Evolutionary conservation across 2,888 invertebrate species (phyloP).

Genomic region (Heliconius erato): DNA sequence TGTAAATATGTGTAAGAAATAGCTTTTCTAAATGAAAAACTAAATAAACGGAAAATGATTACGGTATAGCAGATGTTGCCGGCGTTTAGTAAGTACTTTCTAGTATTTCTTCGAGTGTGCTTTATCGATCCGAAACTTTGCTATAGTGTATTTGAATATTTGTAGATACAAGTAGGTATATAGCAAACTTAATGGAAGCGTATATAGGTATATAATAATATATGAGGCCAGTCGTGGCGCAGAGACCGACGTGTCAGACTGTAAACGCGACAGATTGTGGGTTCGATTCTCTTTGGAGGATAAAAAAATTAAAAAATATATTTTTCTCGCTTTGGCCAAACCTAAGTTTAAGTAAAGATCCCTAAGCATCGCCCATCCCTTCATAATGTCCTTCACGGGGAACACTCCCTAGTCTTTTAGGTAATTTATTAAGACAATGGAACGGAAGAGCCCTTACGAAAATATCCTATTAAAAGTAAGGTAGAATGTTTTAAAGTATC

Average conservation of each 20-base stretch:
- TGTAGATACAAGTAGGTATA: not conserved
- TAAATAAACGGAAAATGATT: conserved; percentile 19
- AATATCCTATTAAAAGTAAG: not conserved
- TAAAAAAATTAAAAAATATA: too few relatives aligned
- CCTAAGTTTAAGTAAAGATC: not conserved
- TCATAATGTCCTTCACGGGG: not conserved
- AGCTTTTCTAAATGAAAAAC: not conserved
- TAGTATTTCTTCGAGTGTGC: conserved; percentile 7
- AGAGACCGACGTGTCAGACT: too few relatives aligned
- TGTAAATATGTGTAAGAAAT: not conserved
- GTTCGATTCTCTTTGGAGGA: too few relatives aligned
- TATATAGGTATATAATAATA: too few relatives aligned
- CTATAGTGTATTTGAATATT: conserved; percentile 7
- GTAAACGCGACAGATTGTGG: too few relatives aligned
- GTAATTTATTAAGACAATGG: conserved; percentile 8
- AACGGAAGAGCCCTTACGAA: not conserved
- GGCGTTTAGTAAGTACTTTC: conserved; percentile 14
- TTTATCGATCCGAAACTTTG: conserved; percentile 11
- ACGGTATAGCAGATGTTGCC: conserved; percentile 19
- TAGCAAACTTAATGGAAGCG: not conserved
- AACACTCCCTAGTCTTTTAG: conserved; percentile 1
- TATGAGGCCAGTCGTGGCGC: too few relatives aligned
- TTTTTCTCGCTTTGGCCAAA: too few relatives aligned
- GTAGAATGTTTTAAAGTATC: not conserved
- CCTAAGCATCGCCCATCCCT: not conserved